These are phyloP conservation scores for Meliscaeva auricollis DNA, from an alignment of 2,888 invertebrate species.

Conservation along the genomic window DNA sequence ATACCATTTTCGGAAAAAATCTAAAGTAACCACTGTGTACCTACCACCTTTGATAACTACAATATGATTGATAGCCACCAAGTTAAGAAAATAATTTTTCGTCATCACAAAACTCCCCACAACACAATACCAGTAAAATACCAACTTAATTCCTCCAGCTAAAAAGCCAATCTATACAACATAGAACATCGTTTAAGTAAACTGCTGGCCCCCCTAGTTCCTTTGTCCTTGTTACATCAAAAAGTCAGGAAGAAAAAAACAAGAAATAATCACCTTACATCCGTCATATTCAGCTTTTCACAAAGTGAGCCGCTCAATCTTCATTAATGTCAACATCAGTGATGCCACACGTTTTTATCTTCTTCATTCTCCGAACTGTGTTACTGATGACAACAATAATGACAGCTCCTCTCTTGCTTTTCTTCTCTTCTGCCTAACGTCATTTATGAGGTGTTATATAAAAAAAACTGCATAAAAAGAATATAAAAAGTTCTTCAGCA, in stretches of 20 bases:
- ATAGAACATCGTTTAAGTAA: slow-evolving; percentile 5
- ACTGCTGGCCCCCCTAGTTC: background rate
- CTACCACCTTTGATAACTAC: too few species aligned
- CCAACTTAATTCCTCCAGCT: background rate
- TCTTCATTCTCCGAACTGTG: background rate
- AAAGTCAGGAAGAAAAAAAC: slow-evolving; percentile 1
- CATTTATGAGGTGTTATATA: slow-evolving; percentile 28
- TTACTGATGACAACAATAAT: slow-evolving; percentile 48
- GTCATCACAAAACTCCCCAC: background rate
- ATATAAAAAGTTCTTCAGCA: background rate
- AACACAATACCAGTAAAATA: background rate
- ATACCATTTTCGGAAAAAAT: too few species aligned
- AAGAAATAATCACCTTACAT: slow-evolving; percentile 52
- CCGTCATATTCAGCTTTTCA: slow-evolving; percentile 49
- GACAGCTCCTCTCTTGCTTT: slow-evolving; percentile 39
- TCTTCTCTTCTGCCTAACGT: slow-evolving; percentile 31
- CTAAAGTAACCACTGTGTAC: too few species aligned
- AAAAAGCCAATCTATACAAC: background rate
- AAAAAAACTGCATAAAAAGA: slow-evolving; percentile 48
- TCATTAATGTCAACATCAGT: slow-evolving; percentile 67
- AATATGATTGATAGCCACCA: background rate
- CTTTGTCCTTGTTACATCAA: background rate
- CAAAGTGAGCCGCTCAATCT: slow-evolving; percentile 60
- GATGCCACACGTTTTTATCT: slow-evolving; percentile 54
- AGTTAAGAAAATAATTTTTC: background rate